Evolutionary conservation across 2,113 vertebrate species (phyloP).

Genomic region (Naja naja): DNA sequence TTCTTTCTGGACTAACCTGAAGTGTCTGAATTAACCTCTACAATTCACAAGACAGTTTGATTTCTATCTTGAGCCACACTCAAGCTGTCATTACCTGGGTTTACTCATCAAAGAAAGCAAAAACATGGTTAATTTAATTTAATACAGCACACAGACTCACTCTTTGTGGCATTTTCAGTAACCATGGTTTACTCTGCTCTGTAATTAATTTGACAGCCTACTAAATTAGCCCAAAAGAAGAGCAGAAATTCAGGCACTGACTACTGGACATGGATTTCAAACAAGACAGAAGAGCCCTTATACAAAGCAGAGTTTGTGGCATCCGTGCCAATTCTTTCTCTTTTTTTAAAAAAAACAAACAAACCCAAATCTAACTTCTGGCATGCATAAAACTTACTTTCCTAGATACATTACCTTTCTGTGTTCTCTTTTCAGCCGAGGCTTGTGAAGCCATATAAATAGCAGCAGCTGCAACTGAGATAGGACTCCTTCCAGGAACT

Average conservation of each 20-base stretch:
- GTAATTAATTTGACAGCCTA: not conserved
- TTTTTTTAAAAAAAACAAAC: not conserved
- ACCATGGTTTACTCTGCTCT: not conserved
- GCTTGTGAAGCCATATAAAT: slow-evolving; percentile 99
- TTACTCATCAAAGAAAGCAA: not conserved
- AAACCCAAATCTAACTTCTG: not conserved
- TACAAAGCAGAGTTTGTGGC: not conserved
- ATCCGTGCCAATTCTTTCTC: not conserved
- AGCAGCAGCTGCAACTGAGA: slow-evolving; percentile 95
- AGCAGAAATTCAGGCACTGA: not conserved
- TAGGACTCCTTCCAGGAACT: slow-evolving; percentile 95
- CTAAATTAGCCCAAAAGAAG: not conserved
- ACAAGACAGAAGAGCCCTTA: not conserved
- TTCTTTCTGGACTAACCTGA: not conserved
- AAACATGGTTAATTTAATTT: not conserved
- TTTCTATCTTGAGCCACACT: not conserved
- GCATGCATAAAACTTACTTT: not conserved
- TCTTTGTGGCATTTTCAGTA: not conserved
- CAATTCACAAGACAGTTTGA: not conserved
- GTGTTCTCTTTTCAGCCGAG: slow-evolving; percentile 96
- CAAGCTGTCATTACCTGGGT: not conserved
- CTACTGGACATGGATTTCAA: not conserved
- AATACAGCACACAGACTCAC: not conserved
- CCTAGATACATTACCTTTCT: slow-evolving; percentile 80
- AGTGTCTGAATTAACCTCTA: not conserved